These are phyloP conservation scores for Mesodorylaimus sp. DNA, from an alignment of 2,888 invertebrate species.

Conservation along the genomic window DNA sequence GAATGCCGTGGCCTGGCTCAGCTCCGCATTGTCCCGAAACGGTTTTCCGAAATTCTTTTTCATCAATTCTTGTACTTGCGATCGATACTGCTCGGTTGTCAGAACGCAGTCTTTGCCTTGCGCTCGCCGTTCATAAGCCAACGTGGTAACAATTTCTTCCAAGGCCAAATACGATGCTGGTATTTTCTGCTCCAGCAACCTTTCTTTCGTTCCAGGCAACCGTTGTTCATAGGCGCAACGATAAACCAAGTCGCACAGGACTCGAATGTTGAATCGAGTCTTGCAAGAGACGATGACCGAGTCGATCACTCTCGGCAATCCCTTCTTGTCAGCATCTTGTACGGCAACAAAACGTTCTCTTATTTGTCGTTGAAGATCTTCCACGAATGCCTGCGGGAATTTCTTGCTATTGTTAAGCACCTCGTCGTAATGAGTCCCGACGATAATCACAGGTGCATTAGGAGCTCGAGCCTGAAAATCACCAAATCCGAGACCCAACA, in stretches of 20 bases:
- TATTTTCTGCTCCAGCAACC: conserved; percentile 73
- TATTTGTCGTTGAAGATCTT: conserved; percentile 69
- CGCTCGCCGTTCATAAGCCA: conserved; percentile 50
- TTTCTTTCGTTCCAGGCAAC: conserved; percentile 73
- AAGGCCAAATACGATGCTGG: conserved; percentile 84
- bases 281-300: conserved; percentile 76
- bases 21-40: conserved; percentile 59
- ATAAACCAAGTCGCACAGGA: conserved; percentile 64
- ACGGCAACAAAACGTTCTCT: conserved; percentile 60
- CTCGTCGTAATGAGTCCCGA: conserved; percentile 80
- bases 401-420: conserved; percentile 46
- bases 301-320: conserved; percentile 74
- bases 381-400: conserved; percentile 42
- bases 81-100: conserved; percentile 53
- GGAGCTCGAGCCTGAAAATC: conserved; percentile 62
- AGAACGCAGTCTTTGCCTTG: conserved; percentile 57
- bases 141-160: conserved; percentile 58
- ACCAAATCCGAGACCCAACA: too few species aligned
- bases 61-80: conserved; percentile 34
- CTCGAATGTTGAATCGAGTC: conserved; percentile 67
- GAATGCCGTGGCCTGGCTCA: conserved; percentile 87
- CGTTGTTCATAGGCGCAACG: conserved; percentile 75
- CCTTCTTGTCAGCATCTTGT: conserved; percentile 70
- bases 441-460: conserved; percentile 82
- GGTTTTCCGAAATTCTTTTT: conserved; percentile 49